Base-by-base conservation (phyloP, 2,888 invertebrate genomes). In the Apodemia hepburni region DNA sequence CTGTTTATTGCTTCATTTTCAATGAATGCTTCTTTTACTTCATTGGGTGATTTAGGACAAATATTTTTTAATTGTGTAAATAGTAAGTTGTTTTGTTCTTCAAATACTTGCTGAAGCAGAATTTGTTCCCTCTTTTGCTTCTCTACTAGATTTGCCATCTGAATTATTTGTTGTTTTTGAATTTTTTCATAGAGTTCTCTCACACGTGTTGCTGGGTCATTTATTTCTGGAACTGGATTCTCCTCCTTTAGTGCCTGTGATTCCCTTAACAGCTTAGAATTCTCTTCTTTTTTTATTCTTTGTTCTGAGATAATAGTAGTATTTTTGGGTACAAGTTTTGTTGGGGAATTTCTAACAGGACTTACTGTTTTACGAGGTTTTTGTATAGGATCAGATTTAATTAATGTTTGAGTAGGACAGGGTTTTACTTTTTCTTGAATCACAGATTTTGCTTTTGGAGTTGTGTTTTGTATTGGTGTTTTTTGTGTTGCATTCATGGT, bases 121-220 rank as follows among this genome's bases (percentile, higher is more conserved):
- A 91, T 79, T 71, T 95, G 95, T 73, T 95, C 95, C 59, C 85
- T 87, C 65, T 93, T 93, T 74, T 95, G 95, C 63, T 94, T 93
- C 45, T 93, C 92, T 3, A 95, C 86, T 61, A 95, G 77, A 61
- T 89, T 92, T 0, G 92, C 82, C 92, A 95, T 93, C 76, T 95
- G 93, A 49, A 89, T 81, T 8, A 94, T 90, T 74, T 96, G 95
- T 67, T 95, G 93, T 45, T 92, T 92, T 71, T 95, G 93, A 66
- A 95, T 84, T 73, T 85, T 90, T 33, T 91, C 89, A 64, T 90
- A 91, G 0, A 91, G 77, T 77, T 85, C 92, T 70, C 78, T 73
- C 2, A 91, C 84, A 59, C 79, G 77, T 0, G 77, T 67, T 0
- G 85, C 89, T 0, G 90, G 89, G 64, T 91, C 85, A 6, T 84